phyloP scores from a whole-genome alignment of 2,113 vertebrate genomes.

The Carassius auratus region DNA sequence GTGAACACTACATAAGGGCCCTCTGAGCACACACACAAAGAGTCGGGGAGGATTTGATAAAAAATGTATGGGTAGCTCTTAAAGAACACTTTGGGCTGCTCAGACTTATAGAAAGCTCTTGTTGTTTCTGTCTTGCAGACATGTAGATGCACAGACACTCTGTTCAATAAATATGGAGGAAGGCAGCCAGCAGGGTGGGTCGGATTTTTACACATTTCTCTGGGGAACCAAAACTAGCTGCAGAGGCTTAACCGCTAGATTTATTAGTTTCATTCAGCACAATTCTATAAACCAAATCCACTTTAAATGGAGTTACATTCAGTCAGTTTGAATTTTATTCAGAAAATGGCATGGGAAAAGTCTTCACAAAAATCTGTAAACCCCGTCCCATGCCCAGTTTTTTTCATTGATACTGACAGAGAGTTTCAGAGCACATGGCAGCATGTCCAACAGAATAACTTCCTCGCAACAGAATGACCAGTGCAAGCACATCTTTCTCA shows the following conservation, averaged over 20 bases:
- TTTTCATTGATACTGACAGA: slow-evolving; percentile 25
- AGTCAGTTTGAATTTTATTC: slow-evolving; percentile 5
- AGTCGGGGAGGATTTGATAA: background rate
- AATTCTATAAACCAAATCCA: slow-evolving; percentile 15
- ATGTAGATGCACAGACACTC: slow-evolving; percentile 32
- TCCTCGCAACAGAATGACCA: background rate
- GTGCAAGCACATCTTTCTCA: background rate
- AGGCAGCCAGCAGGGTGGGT: slow-evolving; percentile 34
- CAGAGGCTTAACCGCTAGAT: slow-evolving; percentile 5
- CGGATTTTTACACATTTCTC: slow-evolving; percentile 25
- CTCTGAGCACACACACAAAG: background rate
- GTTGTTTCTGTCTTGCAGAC: slow-evolving; percentile 11
- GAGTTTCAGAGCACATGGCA: slow-evolving; percentile 14
- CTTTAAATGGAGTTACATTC: slow-evolving; percentile 10
- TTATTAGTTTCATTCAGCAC: slow-evolving; percentile 32
- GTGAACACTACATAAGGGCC: background rate
- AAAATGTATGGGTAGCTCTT: background rate
- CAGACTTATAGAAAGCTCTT: background rate
- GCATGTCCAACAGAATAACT: background rate
- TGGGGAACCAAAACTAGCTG: slow-evolving; percentile 17
- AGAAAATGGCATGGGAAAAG: slow-evolving; percentile 13
- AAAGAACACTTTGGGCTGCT: background rate
- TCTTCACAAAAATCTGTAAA: background rate
- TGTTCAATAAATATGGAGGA: slow-evolving; percentile 27
- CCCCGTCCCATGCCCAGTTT: slow-evolving; percentile 3